Evolutionary conservation across 2,888 invertebrate genomes (phyloP).

Genomic region (Polyommatus iphigenia): DNA sequence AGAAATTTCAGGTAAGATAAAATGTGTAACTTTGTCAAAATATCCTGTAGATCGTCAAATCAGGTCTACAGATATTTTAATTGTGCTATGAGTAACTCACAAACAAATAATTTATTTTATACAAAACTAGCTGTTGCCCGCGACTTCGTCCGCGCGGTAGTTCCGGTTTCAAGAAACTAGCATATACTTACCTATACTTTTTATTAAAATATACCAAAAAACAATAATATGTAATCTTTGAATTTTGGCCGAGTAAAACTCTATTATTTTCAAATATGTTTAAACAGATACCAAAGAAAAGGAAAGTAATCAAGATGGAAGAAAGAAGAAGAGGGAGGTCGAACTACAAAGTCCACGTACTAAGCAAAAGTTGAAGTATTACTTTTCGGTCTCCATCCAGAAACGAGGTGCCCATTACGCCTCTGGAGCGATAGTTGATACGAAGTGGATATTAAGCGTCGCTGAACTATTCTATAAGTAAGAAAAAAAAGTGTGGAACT

Average conservation of each 20-base stretch:
- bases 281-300: neutral
- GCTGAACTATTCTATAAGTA: constrained; percentile 67
- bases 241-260: too few species aligned
- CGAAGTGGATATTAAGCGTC: constrained; percentile 60
- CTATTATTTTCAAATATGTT: neutral
- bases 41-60: too few species aligned
- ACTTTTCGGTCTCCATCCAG: constrained; percentile 64
- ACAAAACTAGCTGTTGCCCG: too few species aligned
- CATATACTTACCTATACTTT: too few species aligned
- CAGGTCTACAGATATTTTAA: too few species aligned
- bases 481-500: constrained; percentile 38
- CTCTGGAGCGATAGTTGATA: constrained; percentile 60
- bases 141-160: too few species aligned
- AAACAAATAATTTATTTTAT: too few species aligned
- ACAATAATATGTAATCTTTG: too few species aligned
- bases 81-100: too few species aligned
- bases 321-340: neutral
- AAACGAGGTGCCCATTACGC: constrained; percentile 63
- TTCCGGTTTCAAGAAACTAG: too few species aligned
- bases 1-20: neutral
- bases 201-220: too few species aligned
- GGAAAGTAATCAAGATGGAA: neutral
- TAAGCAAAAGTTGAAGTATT: constrained; percentile 50
- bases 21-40: neutral
- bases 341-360: neutral